phyloP scores from a whole-genome alignment of 2,113 vertebrate species.

The Lichenostomus cassidix region DNA sequence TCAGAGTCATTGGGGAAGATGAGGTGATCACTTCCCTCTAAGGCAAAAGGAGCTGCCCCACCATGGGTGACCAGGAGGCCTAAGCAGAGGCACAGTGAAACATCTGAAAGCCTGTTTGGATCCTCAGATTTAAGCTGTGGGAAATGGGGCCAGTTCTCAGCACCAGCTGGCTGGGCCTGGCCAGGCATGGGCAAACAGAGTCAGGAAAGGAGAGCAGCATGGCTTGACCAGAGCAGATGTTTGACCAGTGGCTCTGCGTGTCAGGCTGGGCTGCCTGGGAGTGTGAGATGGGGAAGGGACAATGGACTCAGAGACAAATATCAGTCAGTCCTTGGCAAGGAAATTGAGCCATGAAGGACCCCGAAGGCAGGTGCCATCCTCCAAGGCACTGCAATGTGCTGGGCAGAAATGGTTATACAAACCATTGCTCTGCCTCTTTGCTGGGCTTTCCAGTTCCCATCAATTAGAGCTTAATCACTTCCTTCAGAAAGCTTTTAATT shows the following conservation, averaged over 20 bases:
- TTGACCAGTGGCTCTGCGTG: not conserved
- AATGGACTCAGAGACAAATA: not conserved
- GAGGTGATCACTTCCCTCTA: not conserved
- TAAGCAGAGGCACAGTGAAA: not conserved
- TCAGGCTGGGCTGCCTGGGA: not conserved
- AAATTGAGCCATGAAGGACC: not conserved
- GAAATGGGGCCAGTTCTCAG: not conserved
- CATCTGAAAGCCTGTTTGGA: not conserved
- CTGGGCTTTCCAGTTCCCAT: not conserved
- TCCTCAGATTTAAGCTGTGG: not conserved
- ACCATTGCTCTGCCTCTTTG: not conserved
- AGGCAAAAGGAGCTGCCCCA: not conserved
- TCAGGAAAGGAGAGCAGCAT: not conserved
- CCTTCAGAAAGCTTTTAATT: constrained; percentile 51
- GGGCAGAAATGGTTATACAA: not conserved
- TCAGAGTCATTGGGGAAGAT: not conserved
- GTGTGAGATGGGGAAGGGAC: not conserved
- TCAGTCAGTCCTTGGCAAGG: not conserved
- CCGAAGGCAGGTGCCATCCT: not conserved
- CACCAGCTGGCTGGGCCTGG: not conserved
- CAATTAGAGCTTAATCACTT: constrained; percentile 48
- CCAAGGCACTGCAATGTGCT: not conserved
- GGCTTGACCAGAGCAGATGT: too few relatives aligned
- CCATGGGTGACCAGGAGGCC: not conserved
- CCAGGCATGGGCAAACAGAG: not conserved